Evolutionary conservation across 2,113 vertebrate genomes (phyloP).

Genomic region (Sturnus vulgaris): DNA sequence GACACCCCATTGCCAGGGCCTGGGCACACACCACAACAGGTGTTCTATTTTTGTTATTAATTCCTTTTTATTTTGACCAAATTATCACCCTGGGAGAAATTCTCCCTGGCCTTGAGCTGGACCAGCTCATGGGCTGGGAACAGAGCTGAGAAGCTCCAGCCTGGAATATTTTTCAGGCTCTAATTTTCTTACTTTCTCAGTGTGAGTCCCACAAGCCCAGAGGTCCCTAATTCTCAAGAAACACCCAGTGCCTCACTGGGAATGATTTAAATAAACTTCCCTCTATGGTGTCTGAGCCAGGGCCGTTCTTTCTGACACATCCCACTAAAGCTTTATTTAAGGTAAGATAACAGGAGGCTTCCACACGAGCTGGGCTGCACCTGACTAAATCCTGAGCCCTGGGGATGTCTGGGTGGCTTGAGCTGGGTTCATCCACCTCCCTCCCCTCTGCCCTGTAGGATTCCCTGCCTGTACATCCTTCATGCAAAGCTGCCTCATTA

Average conservation of each 20-base stretch:
- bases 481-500: constrained; percentile 12
- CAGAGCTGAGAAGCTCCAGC: too few species aligned
- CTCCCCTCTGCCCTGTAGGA: background rate
- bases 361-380: background rate
- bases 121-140: too few species aligned
- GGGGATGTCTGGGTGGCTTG: background rate
- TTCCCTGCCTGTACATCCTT: background rate
- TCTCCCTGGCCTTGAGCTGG: too few species aligned
- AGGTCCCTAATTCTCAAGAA: constrained; percentile 2
- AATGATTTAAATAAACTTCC: constrained; percentile 55
- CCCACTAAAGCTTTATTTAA: background rate
- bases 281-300: background rate
- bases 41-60: too few species aligned
- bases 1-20: too few species aligned
- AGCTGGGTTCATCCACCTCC: background rate
- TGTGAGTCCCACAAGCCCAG: background rate
- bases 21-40: too few species aligned
- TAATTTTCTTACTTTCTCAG: too few species aligned
- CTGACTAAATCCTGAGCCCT: constrained; percentile 30
- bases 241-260: background rate
- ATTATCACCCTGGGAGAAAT: too few species aligned
- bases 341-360: constrained; percentile 5
- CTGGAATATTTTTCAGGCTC: too few species aligned
- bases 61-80: too few species aligned
- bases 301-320: background rate